phyloP scores from a whole-genome alignment of 2,888 invertebrate species.

The Suillia variegata region DNA sequence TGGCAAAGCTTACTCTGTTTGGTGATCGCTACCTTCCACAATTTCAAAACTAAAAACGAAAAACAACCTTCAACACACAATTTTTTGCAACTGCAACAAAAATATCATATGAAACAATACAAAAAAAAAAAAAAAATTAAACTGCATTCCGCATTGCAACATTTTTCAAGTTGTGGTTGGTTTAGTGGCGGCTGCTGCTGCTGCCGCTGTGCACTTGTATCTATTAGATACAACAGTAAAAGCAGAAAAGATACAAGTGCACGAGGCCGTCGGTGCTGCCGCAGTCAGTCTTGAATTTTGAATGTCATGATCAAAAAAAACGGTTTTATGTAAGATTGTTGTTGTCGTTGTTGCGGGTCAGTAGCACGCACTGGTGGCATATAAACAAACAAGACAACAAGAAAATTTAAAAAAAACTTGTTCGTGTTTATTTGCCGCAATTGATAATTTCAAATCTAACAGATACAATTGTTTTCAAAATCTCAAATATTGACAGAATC shows the following conservation, averaged over 20 bases:
- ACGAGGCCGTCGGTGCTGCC: not conserved
- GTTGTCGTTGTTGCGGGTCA: not conserved
- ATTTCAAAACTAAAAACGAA: not conserved
- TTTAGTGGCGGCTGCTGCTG: not conserved
- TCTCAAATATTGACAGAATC: no score
- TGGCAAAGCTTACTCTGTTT: no score
- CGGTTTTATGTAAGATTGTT: not conserved
- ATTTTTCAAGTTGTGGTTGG: not conserved
- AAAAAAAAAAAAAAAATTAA: not conserved
- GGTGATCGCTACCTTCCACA: no score
- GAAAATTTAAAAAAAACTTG: no score
- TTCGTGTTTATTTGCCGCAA: no score
- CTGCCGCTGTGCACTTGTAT: not conserved
- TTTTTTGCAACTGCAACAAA: slow-evolving; percentile 11
- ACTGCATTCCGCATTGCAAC: not conserved
- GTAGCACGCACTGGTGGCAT: not conserved
- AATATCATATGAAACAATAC: not conserved
- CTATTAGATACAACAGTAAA: no score
- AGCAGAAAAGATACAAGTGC: not conserved
- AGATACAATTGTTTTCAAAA: no score
- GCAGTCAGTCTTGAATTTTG: slow-evolving; percentile 37
- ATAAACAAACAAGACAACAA: no score
- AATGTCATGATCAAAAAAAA: slow-evolving; percentile 52
- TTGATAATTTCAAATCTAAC: no score
- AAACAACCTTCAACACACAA: not conserved